Evolutionary conservation across 2,113 vertebrate species (phyloP).

Genomic region (Notarius lentiginosus): DNA sequence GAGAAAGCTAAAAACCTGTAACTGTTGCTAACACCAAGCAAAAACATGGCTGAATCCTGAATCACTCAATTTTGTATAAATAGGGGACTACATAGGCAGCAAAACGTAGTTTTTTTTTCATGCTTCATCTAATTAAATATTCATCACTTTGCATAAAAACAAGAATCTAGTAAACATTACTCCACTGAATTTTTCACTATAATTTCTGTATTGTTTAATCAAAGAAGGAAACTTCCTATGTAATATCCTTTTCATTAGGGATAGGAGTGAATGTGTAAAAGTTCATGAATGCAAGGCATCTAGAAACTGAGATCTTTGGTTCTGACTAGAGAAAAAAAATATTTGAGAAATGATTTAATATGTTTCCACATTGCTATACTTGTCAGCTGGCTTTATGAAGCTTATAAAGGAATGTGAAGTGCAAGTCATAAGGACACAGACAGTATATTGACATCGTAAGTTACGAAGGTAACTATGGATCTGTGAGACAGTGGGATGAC

Average conservation of each 20-base stretch:
- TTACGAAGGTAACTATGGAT: no score
- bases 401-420: not conserved
- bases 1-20: no score
- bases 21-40: no score
- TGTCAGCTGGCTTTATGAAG: not conserved
- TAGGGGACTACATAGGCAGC: no score
- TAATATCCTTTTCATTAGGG: not conserved
- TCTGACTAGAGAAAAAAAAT: not conserved
- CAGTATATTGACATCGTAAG: not conserved
- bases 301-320: not conserved
- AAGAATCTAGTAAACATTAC: not conserved
- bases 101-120: no score
- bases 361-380: no score
- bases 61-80: no score
- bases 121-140: not conserved
- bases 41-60: no score
- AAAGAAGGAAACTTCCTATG: not conserved
- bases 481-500: no score
- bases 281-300: not conserved
- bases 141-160: not conserved
- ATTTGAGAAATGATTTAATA: no score
- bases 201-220: not conserved
- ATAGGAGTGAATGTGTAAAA: not conserved
- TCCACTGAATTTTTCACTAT: not conserved
- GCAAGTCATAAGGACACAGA: not conserved